Conservation (phyloP, 2,888 invertebrate species). For the Nemotelus nigrinus region DNA sequence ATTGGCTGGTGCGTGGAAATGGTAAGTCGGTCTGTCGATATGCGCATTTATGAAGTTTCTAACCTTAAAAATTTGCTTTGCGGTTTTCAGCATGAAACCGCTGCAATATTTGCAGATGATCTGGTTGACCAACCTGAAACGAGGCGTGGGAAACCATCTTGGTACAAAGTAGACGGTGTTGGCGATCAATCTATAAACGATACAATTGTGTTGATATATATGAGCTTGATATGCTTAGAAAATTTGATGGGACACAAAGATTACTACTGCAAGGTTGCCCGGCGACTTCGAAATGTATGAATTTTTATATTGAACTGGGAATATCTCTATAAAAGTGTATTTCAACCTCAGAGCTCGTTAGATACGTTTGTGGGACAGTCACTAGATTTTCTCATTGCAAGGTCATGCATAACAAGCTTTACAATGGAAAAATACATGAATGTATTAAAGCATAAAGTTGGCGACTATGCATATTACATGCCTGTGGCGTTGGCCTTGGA, state of each 20-base stretch:
- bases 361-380: constrained; percentile 15
- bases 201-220: constrained; percentile 10
- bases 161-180: constrained; percentile 18
- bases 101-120: constrained; percentile 3
- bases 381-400: constrained; percentile 13
- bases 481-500: constrained; percentile 27
- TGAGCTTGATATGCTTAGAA: background rate
- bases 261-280: constrained; percentile 5
- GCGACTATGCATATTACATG: constrained; percentile 28
- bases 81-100: constrained; percentile 75
- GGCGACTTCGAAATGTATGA: constrained; percentile 5
- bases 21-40: constrained; percentile 67
- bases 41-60: background rate
- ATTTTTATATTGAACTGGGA: background rate
- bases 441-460: constrained; percentile 8
- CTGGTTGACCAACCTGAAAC: constrained; percentile 21
- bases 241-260: constrained; percentile 20
- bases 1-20: constrained; percentile 30
- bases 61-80: constrained; percentile 73
- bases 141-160: constrained; percentile 8
- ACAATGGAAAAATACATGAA: constrained; percentile 28
- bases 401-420: constrained; percentile 3
- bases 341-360: background rate
- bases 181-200: constrained; percentile 13
- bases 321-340: background rate